These are phyloP conservation scores for Clanis bilineata DNA, from an alignment of 2,888 invertebrate species.

Conservation along the genomic window DNA sequence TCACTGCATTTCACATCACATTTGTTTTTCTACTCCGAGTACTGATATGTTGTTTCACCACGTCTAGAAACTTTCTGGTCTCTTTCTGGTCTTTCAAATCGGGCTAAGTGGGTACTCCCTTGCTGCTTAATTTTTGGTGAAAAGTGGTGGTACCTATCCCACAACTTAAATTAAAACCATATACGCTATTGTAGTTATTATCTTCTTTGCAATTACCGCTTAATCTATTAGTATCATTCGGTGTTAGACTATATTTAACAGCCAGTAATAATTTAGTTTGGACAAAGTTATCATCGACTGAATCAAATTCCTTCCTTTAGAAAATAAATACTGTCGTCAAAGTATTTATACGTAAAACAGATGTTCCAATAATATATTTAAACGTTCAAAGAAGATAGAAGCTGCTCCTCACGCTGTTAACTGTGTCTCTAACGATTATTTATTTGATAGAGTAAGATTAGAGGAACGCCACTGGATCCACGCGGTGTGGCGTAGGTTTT, in stretches of 20 bases:
- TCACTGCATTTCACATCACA: too few relatives aligned
- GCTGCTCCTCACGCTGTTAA: neutral
- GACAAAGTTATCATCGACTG: slow-evolving; percentile 27
- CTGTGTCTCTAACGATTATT: slow-evolving; percentile 15
- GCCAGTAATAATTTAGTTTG: neutral
- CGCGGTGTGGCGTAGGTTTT: neutral
- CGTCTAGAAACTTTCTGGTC: too few relatives aligned
- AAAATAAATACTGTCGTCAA: slow-evolving; percentile 40
- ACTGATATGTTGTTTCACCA: too few relatives aligned
- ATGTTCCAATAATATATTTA: slow-evolving; percentile 34
- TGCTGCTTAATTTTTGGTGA: too few relatives aligned
- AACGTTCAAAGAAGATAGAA: slow-evolving; percentile 9
- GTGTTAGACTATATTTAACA: neutral
- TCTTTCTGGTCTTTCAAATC: too few relatives aligned
- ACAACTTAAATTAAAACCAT: too few relatives aligned
- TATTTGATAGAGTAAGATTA: slow-evolving; percentile 13
- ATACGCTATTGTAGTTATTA: too few relatives aligned
- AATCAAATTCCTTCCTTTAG: slow-evolving; percentile 39
- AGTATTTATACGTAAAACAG: slow-evolving; percentile 45
- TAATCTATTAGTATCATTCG: neutral
- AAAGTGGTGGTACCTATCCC: too few relatives aligned
- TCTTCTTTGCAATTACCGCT: too few relatives aligned
- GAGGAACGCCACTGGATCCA: neutral
- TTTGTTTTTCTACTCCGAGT: too few relatives aligned
- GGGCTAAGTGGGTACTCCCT: too few relatives aligned